These are phyloP conservation scores for Masticophis lateralis DNA, from an alignment of 2,797 vertebrate species.

Conservation along the genomic window DNA sequence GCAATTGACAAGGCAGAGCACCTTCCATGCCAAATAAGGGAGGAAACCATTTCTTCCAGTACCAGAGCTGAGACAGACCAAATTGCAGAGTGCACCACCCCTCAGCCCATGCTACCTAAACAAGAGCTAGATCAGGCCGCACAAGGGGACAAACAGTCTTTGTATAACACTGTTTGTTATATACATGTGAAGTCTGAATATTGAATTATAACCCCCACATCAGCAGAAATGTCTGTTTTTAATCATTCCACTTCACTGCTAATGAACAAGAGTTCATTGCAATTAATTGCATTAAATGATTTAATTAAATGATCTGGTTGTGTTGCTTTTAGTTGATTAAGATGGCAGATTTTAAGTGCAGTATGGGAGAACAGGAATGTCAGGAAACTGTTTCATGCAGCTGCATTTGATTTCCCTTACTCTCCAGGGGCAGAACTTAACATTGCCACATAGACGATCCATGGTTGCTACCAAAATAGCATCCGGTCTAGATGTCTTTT, in stretches of 20 bases:
- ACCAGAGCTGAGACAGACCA: neutral
- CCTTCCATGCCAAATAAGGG: neutral
- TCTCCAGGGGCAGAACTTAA: neutral
- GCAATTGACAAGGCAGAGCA: neutral
- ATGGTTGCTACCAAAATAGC: neutral
- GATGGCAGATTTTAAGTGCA: neutral
- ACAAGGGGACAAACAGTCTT: neutral
- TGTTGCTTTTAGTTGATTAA: constrained; percentile 17
- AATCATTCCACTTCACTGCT: neutral
- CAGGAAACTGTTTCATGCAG: neutral
- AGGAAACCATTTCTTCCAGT: neutral
- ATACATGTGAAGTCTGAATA: neutral
- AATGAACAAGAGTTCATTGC: constrained; percentile 1
- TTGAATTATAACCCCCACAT: neutral
- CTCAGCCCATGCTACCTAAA: neutral
- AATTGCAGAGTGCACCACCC: neutral
- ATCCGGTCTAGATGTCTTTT: neutral
- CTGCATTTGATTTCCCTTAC: neutral
- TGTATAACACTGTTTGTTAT: neutral
- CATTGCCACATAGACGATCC: neutral
- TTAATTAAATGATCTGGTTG: constrained; percentile 11
- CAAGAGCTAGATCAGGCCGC: neutral
- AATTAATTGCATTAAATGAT: constrained; percentile 3
- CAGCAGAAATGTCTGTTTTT: neutral
- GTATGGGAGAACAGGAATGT: neutral